Evolutionary conservation across 2,797 vertebrate genomes (phyloP), one percentile per base, ranked within the genome.

Genomic region (Leptodactylus fallax): DNA sequence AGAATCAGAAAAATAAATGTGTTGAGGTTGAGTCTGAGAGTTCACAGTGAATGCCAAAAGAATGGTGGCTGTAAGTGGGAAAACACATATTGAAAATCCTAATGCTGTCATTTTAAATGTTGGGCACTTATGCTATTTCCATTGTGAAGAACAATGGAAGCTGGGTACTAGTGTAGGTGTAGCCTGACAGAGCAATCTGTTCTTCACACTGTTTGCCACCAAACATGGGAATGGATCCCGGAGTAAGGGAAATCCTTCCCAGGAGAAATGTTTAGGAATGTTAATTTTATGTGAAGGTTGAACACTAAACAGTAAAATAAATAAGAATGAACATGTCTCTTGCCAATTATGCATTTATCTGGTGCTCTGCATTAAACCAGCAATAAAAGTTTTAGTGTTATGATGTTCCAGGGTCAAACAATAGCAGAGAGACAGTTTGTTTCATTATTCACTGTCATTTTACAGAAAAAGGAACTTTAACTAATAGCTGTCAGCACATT

Each of bases 391-490:
- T 65, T 83, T 76, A 86, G n/a, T 83, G 53, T 82, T 86, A 82
- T 86, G 84, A 86, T 60, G 71, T 89, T 49, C n/a, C n/a, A 61
- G 84, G 88, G 88, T 89, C 88, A 89, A 78, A 79, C 84, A 82
- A 79, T 79, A 60, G 69, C 74, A 69, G 19, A 79, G 21, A 78
- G 67, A 56, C 56, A 60, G 83, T 63, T 86, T 36, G 13, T 86
- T 83, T 81, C 71, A 89, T 89, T 89, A 82, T 74, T 89, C 84
- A 71, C 60, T 86, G 88, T 86, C 79, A 85, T 86, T 67, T 83
- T 83, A 77, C 86, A 86, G 85, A 89, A 86, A n/a, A 83, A 58
- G 79, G 84, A 79, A 83, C 21, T 13, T 82, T 86, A 89, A 88
- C 81, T 71, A 69, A 86, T 83, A 25, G 63, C 71, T 89, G 84